Conservation (phyloP, 1,140 invertebrate genomes). For the Sogatella furcifera region DNA sequence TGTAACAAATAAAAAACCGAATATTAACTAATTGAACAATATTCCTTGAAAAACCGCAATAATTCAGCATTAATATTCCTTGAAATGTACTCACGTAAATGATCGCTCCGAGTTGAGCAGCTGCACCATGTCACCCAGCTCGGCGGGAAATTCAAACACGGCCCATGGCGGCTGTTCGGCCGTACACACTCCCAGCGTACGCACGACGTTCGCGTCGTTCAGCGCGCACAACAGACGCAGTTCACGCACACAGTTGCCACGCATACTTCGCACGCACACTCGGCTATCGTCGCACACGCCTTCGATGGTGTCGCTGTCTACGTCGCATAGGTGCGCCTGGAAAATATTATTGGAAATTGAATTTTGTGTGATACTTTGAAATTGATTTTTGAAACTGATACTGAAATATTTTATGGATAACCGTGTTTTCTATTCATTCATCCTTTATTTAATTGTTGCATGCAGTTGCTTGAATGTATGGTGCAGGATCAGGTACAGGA, state of each 20-base stretch:
- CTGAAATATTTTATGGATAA: too few species aligned
- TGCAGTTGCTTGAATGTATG: too few species aligned
- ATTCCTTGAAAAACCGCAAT: too few species aligned
- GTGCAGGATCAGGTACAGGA: too few species aligned
- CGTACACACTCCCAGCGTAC: constrained; percentile 57
- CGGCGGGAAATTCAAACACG: constrained; percentile 64
- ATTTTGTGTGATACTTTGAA: too few species aligned
- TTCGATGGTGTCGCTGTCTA: constrained; percentile 5
- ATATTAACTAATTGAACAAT: too few species aligned
- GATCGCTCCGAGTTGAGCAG: constrained; percentile 38
- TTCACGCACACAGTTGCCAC: constrained; percentile 44
- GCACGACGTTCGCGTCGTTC: constrained; percentile 60
- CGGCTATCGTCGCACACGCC: constrained; percentile 7
- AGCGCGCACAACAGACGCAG: constrained; percentile 60
- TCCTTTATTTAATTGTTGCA: too few species aligned
- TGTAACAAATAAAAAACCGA: too few species aligned
- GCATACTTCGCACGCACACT: constrained; percentile 27
- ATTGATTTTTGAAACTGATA: too few species aligned
- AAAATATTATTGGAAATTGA: too few species aligned
- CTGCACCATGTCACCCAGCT: constrained; percentile 68
- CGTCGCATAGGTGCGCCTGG: constrained; percentile 14
- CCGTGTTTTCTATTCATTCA: too few species aligned
- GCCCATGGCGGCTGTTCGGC: constrained; percentile 53
- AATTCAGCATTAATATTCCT: too few species aligned
- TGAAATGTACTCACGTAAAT: constrained; percentile 13